Evolutionary conservation across 2,797 vertebrate genomes (phyloP).

Genomic region (Eulemur albifrons): DNA sequence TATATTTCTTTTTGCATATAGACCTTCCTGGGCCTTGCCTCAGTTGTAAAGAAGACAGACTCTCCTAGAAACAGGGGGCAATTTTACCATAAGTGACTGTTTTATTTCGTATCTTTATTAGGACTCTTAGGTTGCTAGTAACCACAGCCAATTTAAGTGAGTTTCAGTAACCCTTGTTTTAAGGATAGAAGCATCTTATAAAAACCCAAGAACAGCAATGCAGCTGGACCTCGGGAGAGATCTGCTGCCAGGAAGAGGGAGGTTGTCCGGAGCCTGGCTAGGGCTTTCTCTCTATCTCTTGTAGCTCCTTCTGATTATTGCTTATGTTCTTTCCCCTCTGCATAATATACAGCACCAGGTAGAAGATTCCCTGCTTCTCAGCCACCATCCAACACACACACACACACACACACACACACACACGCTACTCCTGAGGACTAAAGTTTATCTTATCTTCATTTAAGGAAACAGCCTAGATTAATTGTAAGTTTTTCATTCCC

Average conservation of each 20-base stretch:
- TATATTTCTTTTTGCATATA: not conserved
- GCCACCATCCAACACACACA: not conserved
- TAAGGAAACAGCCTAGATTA: not conserved
- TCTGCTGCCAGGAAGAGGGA: not conserved
- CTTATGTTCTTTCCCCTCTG: not conserved
- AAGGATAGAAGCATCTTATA: not conserved
- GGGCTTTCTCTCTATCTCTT: not conserved
- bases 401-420: not conserved
- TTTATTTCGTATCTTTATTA: not conserved
- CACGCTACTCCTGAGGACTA: not conserved
- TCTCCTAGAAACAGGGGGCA: not conserved
- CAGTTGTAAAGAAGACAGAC: not conserved
- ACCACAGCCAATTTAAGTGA: not conserved
- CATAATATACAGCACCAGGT: not conserved
- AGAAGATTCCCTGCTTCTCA: not conserved
- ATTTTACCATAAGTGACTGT: not conserved
- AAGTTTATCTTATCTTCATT: not conserved
- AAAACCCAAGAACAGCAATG: not conserved
- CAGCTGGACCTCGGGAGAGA: not conserved
- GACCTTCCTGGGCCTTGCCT: not conserved
- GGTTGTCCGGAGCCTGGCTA: no score
- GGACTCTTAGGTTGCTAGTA: not conserved
- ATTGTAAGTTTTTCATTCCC: not conserved
- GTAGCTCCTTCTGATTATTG: not conserved
- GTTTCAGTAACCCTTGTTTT: not conserved